These are phyloP conservation scores for Axis porcinus DNA, from an alignment of 2,113 vertebrate genomes.

Conservation along the genomic window DNA sequence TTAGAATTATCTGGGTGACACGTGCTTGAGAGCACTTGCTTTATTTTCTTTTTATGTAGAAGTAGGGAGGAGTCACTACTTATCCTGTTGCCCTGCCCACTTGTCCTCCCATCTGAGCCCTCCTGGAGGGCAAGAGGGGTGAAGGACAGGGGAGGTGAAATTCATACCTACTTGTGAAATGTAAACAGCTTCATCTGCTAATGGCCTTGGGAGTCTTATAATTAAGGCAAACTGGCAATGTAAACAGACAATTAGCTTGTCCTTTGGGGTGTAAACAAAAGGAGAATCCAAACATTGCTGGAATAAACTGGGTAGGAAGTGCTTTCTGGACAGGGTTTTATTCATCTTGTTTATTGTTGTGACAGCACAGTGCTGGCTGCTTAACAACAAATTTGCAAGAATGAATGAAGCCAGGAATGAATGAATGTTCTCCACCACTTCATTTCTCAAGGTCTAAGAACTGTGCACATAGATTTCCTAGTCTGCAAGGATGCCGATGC, in stretches of 20 bases:
- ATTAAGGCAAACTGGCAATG: conserved; percentile 49
- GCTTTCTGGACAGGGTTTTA: background rate
- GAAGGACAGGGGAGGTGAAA: background rate
- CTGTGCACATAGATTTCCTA: background rate
- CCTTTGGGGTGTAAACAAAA: conserved; percentile 28
- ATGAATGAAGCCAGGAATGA: conserved; percentile 5
- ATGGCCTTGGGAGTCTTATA: conserved; percentile 33
- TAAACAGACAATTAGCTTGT: conserved; percentile 57
- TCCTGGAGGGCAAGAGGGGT: background rate
- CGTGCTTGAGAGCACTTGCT: background rate
- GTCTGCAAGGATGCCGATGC: background rate
- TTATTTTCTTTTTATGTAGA: background rate
- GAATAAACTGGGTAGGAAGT: background rate
- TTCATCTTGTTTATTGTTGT: background rate
- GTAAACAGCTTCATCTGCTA: conserved; percentile 33
- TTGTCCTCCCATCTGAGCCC: background rate
- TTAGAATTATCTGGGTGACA: background rate
- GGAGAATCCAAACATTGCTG: background rate
- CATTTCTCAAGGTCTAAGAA: background rate
- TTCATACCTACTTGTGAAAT: background rate
- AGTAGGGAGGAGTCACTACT: background rate
- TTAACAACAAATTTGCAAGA: background rate
- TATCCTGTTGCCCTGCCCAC: background rate
- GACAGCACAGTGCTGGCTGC: background rate
- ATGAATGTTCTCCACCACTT: background rate